Base-by-base conservation (phyloP, 2,113 vertebrate genomes). In the Myrmecophaga tridactyla region DNA sequence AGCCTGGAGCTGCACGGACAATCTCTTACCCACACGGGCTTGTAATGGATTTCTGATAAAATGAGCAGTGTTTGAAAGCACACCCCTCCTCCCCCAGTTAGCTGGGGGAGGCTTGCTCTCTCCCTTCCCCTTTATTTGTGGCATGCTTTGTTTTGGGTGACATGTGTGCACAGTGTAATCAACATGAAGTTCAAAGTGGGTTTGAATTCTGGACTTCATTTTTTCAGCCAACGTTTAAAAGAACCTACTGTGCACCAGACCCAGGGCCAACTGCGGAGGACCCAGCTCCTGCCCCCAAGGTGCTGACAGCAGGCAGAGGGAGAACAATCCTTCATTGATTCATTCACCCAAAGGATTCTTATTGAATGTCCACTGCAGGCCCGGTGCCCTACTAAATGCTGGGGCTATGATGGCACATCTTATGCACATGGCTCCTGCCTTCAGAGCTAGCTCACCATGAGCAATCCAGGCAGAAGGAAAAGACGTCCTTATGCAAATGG, bases 31-130 rank as follows among this genome's bases (percentile, higher is more conserved):
- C 72, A 15, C 1, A 0, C 7, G 23, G 25, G 31, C 46, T 11
- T 20, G 43, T 21, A 7, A 56, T 29, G 36, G 27, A 25, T 81
- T 90, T 63, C 91, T 14, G 84, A 39, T 10, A 20, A 39, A 62
- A 25, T 6, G 20, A 51, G 20, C 56, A 21, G 56, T 23, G 21
- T 23, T 58, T 56, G 53, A 58, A 6, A 58, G 56, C 56, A 58
- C 20, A 18, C 56, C 56, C 1, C 0, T 29, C 1, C 0, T 29
- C 14, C 25, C 51, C 21, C 10, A 17, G 1, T 29, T 6, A 39
- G 18, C 72, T 23, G 31, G 65, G 65, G 34, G 17, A n/a, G 15
- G 1, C 86, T 36, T 1, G 0, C 6, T 12, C 48, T 25, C 9
- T 13, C 41, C 36, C 13, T 9, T 18, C 27, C 56, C 4, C 4